Percentiles rank a stretch among this genome's conserved stretches.
phyloP scores from a whole-genome alignment of 2,888 invertebrate genomes.

The Melanargia galathea region DNA sequence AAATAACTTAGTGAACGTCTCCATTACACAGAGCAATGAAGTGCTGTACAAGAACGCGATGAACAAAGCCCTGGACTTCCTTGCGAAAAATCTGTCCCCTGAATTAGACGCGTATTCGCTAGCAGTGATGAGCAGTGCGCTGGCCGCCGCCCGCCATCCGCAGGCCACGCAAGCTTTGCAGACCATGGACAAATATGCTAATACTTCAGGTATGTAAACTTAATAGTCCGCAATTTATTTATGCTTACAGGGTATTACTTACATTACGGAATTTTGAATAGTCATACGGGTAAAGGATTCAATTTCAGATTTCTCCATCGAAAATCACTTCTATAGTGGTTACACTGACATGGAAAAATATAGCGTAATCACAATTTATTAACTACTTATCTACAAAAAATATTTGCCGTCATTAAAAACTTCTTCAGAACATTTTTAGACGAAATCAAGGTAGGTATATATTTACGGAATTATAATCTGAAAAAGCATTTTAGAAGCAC shows the following conservation, averaged over 20 bases:
- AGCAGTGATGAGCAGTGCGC: slow-evolving; percentile 88
- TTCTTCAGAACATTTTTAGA: too few species aligned
- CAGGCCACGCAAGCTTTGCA: slow-evolving; percentile 83
- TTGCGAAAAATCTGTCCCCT: slow-evolving; percentile 85
- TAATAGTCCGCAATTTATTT: neutral
- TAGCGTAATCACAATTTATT: too few species aligned
- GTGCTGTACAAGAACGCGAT: slow-evolving; percentile 84
- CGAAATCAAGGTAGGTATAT: too few species aligned
- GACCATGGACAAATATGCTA: slow-evolving; percentile 75
- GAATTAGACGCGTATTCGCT: slow-evolving; percentile 87
- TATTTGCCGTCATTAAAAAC: too few species aligned
- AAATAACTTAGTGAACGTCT: too few species aligned
- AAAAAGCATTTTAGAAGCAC: too few species aligned
- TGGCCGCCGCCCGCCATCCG: slow-evolving; percentile 89
- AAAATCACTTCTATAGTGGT: neutral
- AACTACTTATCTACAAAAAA: too few species aligned
- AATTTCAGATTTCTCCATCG: neutral
- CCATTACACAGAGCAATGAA: slow-evolving; percentile 67
- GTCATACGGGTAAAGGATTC: too few species aligned
- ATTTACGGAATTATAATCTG: too few species aligned
- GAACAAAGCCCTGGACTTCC: slow-evolving; percentile 89
- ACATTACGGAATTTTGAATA: neutral
- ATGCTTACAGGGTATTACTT: neutral
- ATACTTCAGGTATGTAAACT: slow-evolving; percentile 63
- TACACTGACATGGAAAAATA: too few species aligned